These are phyloP conservation scores for Bombus waltoni DNA, from an alignment of 1,140 invertebrate genomes.

Conservation along the genomic window DNA sequence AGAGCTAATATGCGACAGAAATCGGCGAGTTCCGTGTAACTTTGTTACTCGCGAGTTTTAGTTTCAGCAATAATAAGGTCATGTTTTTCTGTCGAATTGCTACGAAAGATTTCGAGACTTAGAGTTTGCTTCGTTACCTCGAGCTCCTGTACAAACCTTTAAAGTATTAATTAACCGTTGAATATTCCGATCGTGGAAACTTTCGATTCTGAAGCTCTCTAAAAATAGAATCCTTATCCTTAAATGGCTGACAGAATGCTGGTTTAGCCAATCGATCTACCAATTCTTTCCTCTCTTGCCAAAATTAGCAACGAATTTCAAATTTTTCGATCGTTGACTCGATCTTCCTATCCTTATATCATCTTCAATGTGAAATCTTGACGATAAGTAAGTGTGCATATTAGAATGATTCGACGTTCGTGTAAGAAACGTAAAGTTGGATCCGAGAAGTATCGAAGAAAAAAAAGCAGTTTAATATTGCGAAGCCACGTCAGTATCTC, in stretches of 20 bases:
- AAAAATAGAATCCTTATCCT: background rate
- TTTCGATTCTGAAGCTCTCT: background rate
- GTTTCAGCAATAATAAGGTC: background rate
- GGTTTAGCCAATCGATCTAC: background rate
- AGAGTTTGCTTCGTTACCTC: background rate
- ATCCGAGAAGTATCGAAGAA: background rate
- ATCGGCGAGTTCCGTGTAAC: background rate
- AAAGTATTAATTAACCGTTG: background rate
- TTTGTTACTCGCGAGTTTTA: background rate
- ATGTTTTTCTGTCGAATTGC: background rate
- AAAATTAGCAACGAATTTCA: background rate
- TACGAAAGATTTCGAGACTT: background rate
- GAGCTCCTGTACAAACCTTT: background rate
- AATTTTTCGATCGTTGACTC: background rate
- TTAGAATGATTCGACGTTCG: background rate
- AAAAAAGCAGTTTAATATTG: background rate
- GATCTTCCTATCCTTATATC: too few relatives aligned
- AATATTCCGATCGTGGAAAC: background rate
- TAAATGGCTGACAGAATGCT: background rate
- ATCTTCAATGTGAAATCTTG: too few relatives aligned
- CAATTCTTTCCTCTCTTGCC: background rate
- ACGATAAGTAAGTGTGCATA: background rate
- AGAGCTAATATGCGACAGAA: background rate
- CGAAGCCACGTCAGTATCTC: background rate
- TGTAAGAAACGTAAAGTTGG: too few relatives aligned